Evolutionary conservation across 92 coral and sea anemone species (phyloP).

Genomic region (Porites divaricata): DNA sequence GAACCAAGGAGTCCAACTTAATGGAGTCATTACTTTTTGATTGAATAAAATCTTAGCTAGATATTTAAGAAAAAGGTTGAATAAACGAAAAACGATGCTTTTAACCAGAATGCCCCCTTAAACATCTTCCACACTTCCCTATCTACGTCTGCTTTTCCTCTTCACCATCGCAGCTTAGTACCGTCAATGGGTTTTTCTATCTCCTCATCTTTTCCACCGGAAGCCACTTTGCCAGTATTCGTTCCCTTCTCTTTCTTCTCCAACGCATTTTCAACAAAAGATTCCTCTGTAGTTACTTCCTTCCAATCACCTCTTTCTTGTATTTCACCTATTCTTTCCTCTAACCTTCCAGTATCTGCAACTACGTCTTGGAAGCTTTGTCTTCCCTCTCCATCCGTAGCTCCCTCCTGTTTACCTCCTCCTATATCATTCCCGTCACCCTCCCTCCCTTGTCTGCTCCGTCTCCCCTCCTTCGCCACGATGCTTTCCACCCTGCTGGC

Average conservation of each 20-base stretch:
- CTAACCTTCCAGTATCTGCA: not conserved
- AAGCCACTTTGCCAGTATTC: not conserved
- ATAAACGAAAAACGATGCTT: too few species aligned
- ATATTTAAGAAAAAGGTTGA: too few species aligned
- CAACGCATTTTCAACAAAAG: too few species aligned
- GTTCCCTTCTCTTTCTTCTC: not conserved
- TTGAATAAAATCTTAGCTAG: too few species aligned
- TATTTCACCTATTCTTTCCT: not conserved
- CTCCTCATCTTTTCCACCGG: not conserved
- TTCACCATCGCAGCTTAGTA: not conserved
- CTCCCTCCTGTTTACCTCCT: not conserved
- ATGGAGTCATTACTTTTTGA: too few species aligned
- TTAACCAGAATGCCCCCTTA: not conserved
- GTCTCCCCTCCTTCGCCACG: constrained; percentile 20
- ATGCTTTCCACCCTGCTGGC: constrained; percentile 39
- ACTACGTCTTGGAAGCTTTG: not conserved
- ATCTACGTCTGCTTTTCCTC: not conserved
- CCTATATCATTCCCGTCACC: not conserved
- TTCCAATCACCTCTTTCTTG: not conserved
- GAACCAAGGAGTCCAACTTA: too few species aligned
- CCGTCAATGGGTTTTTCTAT: not conserved
- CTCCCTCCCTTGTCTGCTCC: not conserved
- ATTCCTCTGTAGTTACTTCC: not conserved
- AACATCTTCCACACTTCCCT: not conserved
- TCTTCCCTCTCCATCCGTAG: constrained; percentile 1